phyloP scores from a whole-genome alignment of 1,140 invertebrate genomes.

The Lineus longissimus region DNA sequence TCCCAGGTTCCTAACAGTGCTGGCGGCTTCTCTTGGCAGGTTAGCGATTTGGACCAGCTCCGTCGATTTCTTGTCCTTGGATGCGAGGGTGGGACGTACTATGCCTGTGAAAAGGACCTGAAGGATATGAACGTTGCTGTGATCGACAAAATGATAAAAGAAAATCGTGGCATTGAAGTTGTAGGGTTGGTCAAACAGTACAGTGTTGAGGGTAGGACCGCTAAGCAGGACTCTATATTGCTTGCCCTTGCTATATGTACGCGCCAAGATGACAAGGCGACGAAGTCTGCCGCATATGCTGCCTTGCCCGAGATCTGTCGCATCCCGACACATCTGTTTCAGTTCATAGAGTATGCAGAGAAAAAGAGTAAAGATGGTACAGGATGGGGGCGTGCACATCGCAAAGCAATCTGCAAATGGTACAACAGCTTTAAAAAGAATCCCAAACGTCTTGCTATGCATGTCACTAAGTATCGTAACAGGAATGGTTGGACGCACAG shows the following conservation, averaged over 20 bases:
- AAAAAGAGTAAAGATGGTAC: constrained; percentile 14
- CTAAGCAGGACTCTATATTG: constrained; percentile 42
- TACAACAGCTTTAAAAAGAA: constrained; percentile 55
- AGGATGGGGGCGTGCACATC: constrained; percentile 64
- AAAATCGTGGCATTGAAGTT: constrained; percentile 38
- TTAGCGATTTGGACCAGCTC: constrained; percentile 41
- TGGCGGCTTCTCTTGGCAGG: constrained; percentile 46
- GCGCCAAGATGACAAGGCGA: constrained; percentile 26
- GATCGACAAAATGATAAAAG: constrained; percentile 39
- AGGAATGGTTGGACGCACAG: constrained; percentile 67
- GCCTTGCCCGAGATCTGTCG: constrained; percentile 39
- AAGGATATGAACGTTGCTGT: constrained; percentile 37
- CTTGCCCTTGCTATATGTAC: constrained; percentile 50
- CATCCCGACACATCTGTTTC: constrained; percentile 53
- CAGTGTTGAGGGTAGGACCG: constrained; percentile 43
- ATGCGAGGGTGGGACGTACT: constrained; percentile 39
- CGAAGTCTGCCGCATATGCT: constrained; percentile 33
- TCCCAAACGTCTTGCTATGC: constrained; percentile 61
- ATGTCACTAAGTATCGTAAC: constrained; percentile 62
- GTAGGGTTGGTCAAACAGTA: constrained; percentile 39
- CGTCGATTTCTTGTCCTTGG: constrained; percentile 50
- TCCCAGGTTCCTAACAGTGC: constrained; percentile 40
- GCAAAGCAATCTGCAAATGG: constrained; percentile 61
- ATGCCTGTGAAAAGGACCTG: constrained; percentile 34
- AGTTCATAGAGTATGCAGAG: constrained; percentile 44